Base-by-base conservation (phyloP, 2,797 vertebrate genomes). In the Enteromius thamalakanensis region DNA sequence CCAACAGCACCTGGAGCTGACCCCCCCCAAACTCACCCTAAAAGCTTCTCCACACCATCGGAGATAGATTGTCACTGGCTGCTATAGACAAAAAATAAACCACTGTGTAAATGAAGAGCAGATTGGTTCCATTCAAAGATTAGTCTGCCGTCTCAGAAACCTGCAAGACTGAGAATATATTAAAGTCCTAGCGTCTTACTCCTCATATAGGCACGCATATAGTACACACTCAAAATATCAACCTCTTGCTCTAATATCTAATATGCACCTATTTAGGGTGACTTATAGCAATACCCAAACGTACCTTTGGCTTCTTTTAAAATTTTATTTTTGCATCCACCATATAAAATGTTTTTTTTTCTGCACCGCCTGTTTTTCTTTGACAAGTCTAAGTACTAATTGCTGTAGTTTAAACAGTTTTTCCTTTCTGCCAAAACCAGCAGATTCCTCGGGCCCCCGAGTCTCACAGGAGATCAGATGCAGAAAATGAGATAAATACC, bases 61-160 rank as follows among this genome's bases (percentile, higher is more conserved):
- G 80, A 92, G 90, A 87, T 91, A 91, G 92, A 93, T 94, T 93
- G 90, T 92, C 92, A 93, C 91, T 94, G 91, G 91, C 93, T 93
- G 92, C 90, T 91, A 92, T 91, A 92, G 90, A 91, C 90, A 90
- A 83, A 91, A 93, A 92, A 93, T 87, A 81, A 89, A 92, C 89
- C 90, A 21, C 89, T 92, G 90, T 93, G 89, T 87, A 91, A 90
- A 92, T 91, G 91, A 93, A 86, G 91, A 93, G 90, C 89, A 95
- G 94, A 95, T 94, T 94, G 95, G 93, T 93, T 94, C 94, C 90
- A 94, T 92, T 94, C 92, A 91, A 91, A 93, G 90, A 92, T 94
- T 94, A 95, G 92, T 92, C 92, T 85, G 47, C 88, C 62, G 89
- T 88, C 92, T 91, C 92, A 32, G 70, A 86, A 92, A 92, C 91